These are phyloP conservation scores for Littorina saxatilis DNA, from an alignment of 1,140 invertebrate species.

Conservation along the genomic window DNA sequence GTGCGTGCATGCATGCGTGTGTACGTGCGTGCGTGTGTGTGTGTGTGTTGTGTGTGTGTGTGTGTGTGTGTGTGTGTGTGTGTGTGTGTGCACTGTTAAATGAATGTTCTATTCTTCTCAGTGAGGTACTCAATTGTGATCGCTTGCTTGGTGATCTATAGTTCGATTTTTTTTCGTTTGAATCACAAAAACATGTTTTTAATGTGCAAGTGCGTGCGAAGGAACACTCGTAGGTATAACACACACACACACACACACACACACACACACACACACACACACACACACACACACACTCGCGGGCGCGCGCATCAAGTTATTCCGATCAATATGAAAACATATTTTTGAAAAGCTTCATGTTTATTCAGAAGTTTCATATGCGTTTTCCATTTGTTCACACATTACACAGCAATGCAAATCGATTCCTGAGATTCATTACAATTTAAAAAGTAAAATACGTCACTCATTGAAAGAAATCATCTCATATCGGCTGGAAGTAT, in stretches of 20 bases:
- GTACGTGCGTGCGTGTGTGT: neutral
- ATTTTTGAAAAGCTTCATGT: neutral
- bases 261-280: neutral
- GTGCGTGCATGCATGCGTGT: neutral
- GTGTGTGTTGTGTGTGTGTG: too few relatives aligned
- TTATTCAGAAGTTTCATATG: too few relatives aligned
- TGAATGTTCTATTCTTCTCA: neutral
- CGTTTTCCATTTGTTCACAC: too few relatives aligned
- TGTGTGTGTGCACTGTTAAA: neutral
- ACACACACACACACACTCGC: neutral
- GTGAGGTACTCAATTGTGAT: neutral
- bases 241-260: too few relatives aligned
- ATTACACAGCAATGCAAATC: neutral
- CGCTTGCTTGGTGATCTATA: neutral
- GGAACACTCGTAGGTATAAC: too few relatives aligned
- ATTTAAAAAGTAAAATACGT: neutral
- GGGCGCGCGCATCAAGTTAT: neutral
- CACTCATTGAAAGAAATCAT: neutral
- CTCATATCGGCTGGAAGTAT: neutral
- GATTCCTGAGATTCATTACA: neutral
- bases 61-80: constrained; percentile 9
- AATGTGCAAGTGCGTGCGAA: too few relatives aligned
- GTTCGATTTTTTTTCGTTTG: too few relatives aligned
- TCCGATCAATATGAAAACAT: neutral
- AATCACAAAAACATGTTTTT: too few relatives aligned